A percentile compares a stretch with the other conserved stretches of the same genome.
Conservation (phyloP, 2,888 invertebrate genomes). For the Drosophila bunnanda region DNA sequence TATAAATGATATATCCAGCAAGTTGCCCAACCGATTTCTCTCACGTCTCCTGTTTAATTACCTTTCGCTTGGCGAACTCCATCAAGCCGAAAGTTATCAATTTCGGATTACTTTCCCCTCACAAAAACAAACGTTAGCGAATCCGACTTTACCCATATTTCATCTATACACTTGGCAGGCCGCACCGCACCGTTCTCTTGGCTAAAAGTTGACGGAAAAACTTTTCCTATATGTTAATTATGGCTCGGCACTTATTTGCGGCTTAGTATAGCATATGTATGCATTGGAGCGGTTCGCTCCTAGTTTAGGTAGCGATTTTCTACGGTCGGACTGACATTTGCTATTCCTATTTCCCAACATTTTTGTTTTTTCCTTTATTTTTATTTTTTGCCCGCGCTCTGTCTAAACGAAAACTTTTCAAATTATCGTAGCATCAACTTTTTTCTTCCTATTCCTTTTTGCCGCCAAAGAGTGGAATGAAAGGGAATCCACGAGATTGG, state of each 20-base stretch:
- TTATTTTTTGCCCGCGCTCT: constrained; percentile 43
- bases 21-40: constrained; percentile 18
- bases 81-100: constrained; percentile 73
- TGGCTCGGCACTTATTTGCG: constrained; percentile 79
- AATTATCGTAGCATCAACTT: constrained; percentile 78
- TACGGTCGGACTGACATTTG: constrained; percentile 25
- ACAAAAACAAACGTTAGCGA: constrained; percentile 16
- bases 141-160: constrained; percentile 61
- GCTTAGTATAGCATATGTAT: constrained; percentile 74
- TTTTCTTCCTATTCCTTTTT: constrained; percentile 28
- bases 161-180: constrained; percentile 55
- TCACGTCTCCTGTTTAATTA: constrained; percentile 39
- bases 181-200: constrained; percentile 3
- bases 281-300: constrained; percentile 53
- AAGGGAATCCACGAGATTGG: constrained; percentile 32
- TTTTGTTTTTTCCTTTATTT: constrained; percentile 2
- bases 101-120: constrained; percentile 67
- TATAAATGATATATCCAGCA: background rate
- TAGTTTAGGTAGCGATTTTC: constrained; percentile 53
- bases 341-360: constrained; percentile 25
- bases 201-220: constrained; percentile 58
- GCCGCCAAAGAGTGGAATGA: constrained; percentile 52
- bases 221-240: constrained; percentile 82
- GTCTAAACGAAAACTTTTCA: constrained; percentile 80
- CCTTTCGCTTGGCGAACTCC: constrained; percentile 47